Evolutionary conservation across 2,888 invertebrate species (phyloP).

Genomic region (Drosophila kanekoi): DNA sequence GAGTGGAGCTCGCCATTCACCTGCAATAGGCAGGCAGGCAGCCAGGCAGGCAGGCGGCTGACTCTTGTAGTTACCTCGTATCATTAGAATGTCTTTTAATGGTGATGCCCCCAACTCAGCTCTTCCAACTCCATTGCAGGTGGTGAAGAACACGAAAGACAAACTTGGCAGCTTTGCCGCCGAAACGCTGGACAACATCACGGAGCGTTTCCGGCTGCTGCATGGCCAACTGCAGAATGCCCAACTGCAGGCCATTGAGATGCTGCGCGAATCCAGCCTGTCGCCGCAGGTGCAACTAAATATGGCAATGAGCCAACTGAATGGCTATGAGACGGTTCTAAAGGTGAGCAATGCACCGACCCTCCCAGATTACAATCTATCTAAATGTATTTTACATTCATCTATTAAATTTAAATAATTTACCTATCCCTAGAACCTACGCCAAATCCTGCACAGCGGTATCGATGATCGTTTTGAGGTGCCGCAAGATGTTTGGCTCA

Average conservation of each 20-base stretch:
- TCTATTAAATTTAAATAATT: too few species aligned
- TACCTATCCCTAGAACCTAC: conserved; percentile 59
- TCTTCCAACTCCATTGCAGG: conserved; percentile 57
- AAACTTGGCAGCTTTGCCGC: conserved; percentile 74
- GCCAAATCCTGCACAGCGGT: conserved; percentile 41
- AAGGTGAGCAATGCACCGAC: conserved; percentile 56
- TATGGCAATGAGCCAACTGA: conserved; percentile 62
- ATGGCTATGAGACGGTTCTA: conserved; percentile 65
- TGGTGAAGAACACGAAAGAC: conserved; percentile 70
- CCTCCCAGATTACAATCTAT: not conserved
- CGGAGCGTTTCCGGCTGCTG: conserved; percentile 75
- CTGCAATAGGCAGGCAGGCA: conserved; percentile 12
- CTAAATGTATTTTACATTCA: not conserved
- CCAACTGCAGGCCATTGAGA: conserved; percentile 71
- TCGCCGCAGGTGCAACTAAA: conserved; percentile 71
- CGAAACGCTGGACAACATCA: conserved; percentile 69
- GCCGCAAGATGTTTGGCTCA: conserved; percentile 63
- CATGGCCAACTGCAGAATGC: conserved; percentile 81
- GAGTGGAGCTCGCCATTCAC: conserved; percentile 59
- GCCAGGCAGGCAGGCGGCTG: conserved; percentile 6
- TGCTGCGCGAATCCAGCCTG: conserved; percentile 70
- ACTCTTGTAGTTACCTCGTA: conserved; percentile 5
- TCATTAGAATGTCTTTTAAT: conserved; percentile 59
- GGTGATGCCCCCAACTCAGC: not conserved
- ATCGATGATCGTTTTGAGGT: conserved; percentile 37